phyloP scores from a whole-genome alignment of 1,140 invertebrate genomes.

The Elymnias hypermnestra region DNA sequence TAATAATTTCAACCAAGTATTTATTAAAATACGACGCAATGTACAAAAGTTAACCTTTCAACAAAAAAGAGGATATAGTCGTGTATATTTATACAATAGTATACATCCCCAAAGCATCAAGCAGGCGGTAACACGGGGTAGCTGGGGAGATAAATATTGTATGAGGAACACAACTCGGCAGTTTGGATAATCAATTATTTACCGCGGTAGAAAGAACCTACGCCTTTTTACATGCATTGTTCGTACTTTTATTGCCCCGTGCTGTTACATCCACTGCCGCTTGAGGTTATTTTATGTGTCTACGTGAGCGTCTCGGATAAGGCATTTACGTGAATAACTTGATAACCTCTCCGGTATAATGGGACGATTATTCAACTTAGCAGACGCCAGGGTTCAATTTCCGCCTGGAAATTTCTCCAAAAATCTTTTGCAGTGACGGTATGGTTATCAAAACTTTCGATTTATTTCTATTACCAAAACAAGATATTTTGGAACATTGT shows the following conservation, averaged over 20 bases:
- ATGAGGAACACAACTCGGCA: slow-evolving; percentile 74
- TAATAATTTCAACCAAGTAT: too few species aligned
- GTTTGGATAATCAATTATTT: slow-evolving; percentile 72
- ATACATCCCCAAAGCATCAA: slow-evolving; percentile 18
- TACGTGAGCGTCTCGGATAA: slow-evolving; percentile 17
- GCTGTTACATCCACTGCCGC: slow-evolving; percentile 43
- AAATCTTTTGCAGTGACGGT: too few species aligned
- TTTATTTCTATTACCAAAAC: too few species aligned
- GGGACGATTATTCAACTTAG: too few species aligned
- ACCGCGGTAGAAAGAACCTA: slow-evolving; percentile 47
- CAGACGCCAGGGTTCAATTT: too few species aligned
- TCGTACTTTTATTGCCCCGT: slow-evolving; percentile 53
- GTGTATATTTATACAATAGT: neutral
- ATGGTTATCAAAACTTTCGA: too few species aligned
- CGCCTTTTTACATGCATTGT: slow-evolving; percentile 65
- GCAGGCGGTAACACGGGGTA: slow-evolving; percentile 59
- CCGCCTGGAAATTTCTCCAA: too few species aligned
- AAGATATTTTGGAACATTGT: too few species aligned
- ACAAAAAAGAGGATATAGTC: neutral
- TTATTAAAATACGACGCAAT: too few species aligned
- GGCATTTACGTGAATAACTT: too few species aligned
- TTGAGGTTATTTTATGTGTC: slow-evolving; percentile 50
- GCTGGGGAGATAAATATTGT: slow-evolving; percentile 63
- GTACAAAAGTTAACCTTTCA: neutral
- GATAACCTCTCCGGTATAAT: too few species aligned